phyloP scores from a whole-genome alignment of 2,797 vertebrate genomes.

The Perodicticus potto region DNA sequence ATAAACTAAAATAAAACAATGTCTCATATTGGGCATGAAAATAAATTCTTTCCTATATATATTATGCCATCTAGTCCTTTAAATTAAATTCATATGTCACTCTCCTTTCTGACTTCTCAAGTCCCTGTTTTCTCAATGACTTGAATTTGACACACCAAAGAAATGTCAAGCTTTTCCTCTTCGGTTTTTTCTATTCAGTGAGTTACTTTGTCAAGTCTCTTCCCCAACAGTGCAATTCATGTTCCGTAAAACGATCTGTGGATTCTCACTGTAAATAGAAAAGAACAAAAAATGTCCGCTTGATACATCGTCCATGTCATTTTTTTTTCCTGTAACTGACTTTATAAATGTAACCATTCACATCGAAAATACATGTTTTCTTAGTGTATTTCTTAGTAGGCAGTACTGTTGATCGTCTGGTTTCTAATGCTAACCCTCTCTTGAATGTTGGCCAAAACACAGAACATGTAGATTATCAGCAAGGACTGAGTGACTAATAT shows the following conservation, averaged over 20 bases:
- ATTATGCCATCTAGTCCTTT: not conserved
- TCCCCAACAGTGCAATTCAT: not conserved
- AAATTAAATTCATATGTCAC: not conserved
- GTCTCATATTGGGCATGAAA: not conserved
- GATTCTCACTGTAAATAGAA: conserved; percentile 27
- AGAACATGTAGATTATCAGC: not conserved
- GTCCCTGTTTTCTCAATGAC: not conserved
- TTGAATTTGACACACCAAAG: not conserved
- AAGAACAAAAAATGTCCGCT: not conserved
- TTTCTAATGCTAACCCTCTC: conserved; percentile 28
- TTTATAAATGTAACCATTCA: conserved; percentile 24
- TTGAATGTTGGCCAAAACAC: conserved; percentile 17
- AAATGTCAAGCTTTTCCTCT: not conserved
- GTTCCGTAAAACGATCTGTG: not conserved
- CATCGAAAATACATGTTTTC: not conserved
- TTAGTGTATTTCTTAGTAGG: not conserved
- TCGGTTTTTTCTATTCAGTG: not conserved
- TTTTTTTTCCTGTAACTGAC: conserved; percentile 17
- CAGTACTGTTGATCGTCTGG: too few relatives aligned
- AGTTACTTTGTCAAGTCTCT: not conserved
- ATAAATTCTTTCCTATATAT: not conserved
- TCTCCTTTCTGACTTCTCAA: not conserved
- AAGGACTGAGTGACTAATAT: not conserved
- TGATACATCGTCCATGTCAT: not conserved
- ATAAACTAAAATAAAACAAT: not conserved